Conservation (phyloP, 2,888 invertebrate genomes). For the Pycnomerus fuliginosus region DNA sequence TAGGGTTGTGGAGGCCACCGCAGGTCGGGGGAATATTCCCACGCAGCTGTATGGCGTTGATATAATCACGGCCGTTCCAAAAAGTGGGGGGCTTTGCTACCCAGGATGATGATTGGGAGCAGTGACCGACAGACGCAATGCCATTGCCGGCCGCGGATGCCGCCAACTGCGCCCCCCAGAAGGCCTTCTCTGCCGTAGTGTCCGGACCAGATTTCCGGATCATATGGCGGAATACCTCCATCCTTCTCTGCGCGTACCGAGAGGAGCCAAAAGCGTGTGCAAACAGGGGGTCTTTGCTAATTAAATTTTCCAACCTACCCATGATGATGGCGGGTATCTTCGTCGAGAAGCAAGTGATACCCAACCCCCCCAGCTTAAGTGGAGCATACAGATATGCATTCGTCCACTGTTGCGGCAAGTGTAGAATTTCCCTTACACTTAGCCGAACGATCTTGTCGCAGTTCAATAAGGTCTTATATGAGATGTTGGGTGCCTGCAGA, state of each 20-base stretch:
- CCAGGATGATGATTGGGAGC: too few species aligned
- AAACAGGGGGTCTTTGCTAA: not conserved
- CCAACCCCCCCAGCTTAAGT: too few species aligned
- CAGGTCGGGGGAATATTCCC: conserved; percentile 27
- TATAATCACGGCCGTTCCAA: conserved; percentile 34
- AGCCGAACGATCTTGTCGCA: not conserved
- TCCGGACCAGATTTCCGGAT: not conserved
- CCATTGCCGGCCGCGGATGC: not conserved
- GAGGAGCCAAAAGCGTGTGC: not conserved
- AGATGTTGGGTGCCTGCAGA: conserved; percentile 1
- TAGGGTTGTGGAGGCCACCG: conserved; percentile 27
- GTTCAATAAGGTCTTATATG: not conserved
- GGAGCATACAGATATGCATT: too few species aligned
- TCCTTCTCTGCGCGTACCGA: not conserved
- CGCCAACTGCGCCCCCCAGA: not conserved
- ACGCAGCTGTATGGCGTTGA: conserved; percentile 30
- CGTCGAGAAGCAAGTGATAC: too few species aligned
- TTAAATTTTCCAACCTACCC: not conserved
- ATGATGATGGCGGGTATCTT: too few species aligned
- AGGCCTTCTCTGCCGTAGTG: not conserved
- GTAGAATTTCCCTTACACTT: conserved; percentile 1
- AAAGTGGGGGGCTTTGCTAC: conserved; percentile 10
- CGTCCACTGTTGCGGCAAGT: not conserved
- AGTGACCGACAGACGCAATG: not conserved
- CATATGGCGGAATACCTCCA: not conserved